A percentile compares a stretch with the other conserved stretches of the same genome.
Conservation (phyloP, 2,888 invertebrate species). For the Diogma glabrata region DNA sequence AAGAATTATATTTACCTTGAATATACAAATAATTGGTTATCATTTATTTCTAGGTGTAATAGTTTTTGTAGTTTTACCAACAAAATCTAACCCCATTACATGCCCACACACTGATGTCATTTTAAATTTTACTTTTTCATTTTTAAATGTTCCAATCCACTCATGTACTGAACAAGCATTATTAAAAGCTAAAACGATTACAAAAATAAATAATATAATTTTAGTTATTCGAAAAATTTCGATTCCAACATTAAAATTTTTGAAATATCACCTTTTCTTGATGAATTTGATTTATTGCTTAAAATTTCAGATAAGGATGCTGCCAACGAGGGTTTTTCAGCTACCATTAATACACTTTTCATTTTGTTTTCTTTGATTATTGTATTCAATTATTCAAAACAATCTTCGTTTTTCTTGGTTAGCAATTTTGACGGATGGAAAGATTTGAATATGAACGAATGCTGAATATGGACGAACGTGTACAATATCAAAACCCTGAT, state of each 20-base stretch:
- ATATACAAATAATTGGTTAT: too few relatives aligned
- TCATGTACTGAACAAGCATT: slow-evolving; percentile 90
- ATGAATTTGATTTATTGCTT: slow-evolving; percentile 68
- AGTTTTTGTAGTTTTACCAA: too few relatives aligned
- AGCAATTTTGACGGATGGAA: too few relatives aligned
- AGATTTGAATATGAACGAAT: too few relatives aligned
- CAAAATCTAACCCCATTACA: slow-evolving; percentile 93
- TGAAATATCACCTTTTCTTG: slow-evolving; percentile 54
- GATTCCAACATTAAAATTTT: background rate
- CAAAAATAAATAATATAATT: background rate
- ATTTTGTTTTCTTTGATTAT: too few relatives aligned
- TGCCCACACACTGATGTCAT: slow-evolving; percentile 99
- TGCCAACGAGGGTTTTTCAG: slow-evolving; percentile 97
- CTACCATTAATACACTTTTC: slow-evolving; percentile 91
- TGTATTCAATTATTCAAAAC: too few relatives aligned
- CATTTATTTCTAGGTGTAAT: too few relatives aligned
- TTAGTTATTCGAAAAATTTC: background rate
- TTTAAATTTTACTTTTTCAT: slow-evolving; percentile 62
- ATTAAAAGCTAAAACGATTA: slow-evolving; percentile 54
- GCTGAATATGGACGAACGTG: too few relatives aligned
- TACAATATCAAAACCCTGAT: too few relatives aligned
- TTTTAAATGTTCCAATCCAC: slow-evolving; percentile 75
- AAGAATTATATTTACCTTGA: slow-evolving; percentile 80
- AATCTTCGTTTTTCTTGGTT: too few relatives aligned
- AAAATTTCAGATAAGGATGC: slow-evolving; percentile 87